These are phyloP conservation scores for Harlomillsia oculata DNA, from an alignment of 1,140 invertebrate genomes.

Conservation along the genomic window DNA sequence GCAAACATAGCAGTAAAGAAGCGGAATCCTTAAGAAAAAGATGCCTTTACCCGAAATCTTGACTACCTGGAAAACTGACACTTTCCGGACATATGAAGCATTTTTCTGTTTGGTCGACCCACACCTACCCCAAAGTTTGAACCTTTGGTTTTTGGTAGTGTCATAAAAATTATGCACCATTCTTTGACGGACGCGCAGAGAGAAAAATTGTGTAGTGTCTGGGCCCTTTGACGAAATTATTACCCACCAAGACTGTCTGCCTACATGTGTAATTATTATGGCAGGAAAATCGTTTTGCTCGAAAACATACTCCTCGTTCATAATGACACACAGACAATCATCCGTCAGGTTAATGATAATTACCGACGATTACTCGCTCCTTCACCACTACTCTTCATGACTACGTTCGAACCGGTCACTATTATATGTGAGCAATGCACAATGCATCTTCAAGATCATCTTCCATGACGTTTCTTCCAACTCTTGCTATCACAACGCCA, in stretches of 20 bases:
- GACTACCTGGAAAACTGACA: too few relatives aligned
- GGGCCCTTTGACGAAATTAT: background rate
- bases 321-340: conserved; percentile 19
- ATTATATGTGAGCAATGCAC: too few relatives aligned
- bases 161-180: conserved; percentile 15
- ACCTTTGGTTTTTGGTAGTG: background rate
- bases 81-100: too few relatives aligned
- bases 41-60: too few relatives aligned
- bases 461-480: too few relatives aligned
- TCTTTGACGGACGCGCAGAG: conserved; percentile 10
- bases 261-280: background rate
- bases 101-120: background rate
- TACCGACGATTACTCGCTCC: conserved; percentile 9
- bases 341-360: conserved; percentile 25
- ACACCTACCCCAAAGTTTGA: conserved; percentile 1
- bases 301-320: background rate
- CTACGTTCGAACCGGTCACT: conserved; percentile 7
- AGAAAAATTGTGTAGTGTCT: background rate
- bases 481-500: too few relatives aligned
- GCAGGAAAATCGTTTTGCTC: background rate
- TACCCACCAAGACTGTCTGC: background rate
- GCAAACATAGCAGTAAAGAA: too few relatives aligned
- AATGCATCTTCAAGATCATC: too few relatives aligned
- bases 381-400: background rate
- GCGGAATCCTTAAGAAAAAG: too few relatives aligned